Conservation (phyloP, 53 echinoderm and acorn worm species). For the Henricia sp. region DNA sequence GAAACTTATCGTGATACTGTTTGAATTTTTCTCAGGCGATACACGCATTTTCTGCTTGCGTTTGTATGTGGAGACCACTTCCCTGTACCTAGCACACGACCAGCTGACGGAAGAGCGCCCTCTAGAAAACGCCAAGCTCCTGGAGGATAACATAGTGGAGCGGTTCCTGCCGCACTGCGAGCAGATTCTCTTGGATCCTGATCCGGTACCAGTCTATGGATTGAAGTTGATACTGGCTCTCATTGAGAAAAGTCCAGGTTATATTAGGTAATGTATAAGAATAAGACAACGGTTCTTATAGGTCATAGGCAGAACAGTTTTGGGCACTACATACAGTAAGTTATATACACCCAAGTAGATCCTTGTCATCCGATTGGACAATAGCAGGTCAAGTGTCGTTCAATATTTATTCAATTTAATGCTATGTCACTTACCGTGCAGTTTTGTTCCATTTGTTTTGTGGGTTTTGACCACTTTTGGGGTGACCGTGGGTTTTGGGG, state of each 20-base stretch:
- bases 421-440: too few species aligned
- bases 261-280: slow-evolving; percentile 74
- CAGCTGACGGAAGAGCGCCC: slow-evolving; percentile 83
- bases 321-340: too few species aligned
- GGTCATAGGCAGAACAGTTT: too few species aligned
- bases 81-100: slow-evolving; percentile 90
- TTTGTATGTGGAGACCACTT: slow-evolving; percentile 86
- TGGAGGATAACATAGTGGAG: slow-evolving; percentile 76
- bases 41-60: slow-evolving; percentile 91
- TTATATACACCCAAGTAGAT: too few species aligned
- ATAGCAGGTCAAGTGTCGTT: too few species aligned
- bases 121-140: slow-evolving; percentile 74
- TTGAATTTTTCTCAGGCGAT: slow-evolving; percentile 75
- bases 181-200: slow-evolving; percentile 86
- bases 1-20: too few species aligned
- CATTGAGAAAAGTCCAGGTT: slow-evolving; percentile 84
- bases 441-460: not conserved
- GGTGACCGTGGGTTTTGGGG: not conserved
- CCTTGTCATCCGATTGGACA: too few species aligned
- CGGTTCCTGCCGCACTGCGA: slow-evolving; percentile 83
- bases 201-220: slow-evolving; percentile 94
- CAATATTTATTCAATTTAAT: too few species aligned
- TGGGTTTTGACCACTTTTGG: not conserved
- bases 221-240: slow-evolving; percentile 91
- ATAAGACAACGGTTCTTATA: not conserved